Base-by-base conservation (phyloP, 2,888 invertebrate genomes). In the Napeogenes sylphis region DNA sequence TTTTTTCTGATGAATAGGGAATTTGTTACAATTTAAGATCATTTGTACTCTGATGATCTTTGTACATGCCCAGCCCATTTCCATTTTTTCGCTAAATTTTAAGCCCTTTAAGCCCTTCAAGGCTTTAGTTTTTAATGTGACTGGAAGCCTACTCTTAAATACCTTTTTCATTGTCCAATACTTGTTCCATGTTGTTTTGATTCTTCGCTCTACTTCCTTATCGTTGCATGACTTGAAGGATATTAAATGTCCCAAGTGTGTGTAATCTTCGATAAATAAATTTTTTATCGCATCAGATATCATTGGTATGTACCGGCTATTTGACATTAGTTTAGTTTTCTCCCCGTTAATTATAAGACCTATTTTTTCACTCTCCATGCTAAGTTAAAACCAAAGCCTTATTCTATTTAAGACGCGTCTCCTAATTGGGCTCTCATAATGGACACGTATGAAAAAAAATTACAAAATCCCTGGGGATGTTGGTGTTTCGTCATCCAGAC, bases 151-250 rank as follows among this genome's bases (percentile, higher is more conserved):
- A 12, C 45, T 45, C 45, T 45, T 45, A 12, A 45, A 45, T 45
- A 45, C 12, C 45, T 45, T 12, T 45, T 56, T 58, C 54, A 61
- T 58, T 47, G 62, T 55, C 45, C 66, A 66, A 14, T 60, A 68
- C 55, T 56, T 68, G 33, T 62, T 68, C 66, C 66, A 68, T 6
- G 59, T 62, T 12, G 10, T 56, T 21, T 63, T 63, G 10, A 61
- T 57, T 33, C 66, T 61, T 38, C 65, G 30, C 30, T 58, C 58
- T 59, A 59, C 59, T 56, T 64, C 63, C 56, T 60, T 63, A 58
- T 56, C 62, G 21, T 30, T 61, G 32, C 60, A 58, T 14, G 51
- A 32, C 42, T 61, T 64, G 10, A 62, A 53, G 3, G 64, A 62
- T 10, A 64, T 63, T 54, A 63, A 33, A 30, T 66, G 59, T 12